These are phyloP conservation scores for Glaucopsyche alexis DNA, from an alignment of 2,888 invertebrate genomes.

Conservation along the genomic window DNA sequence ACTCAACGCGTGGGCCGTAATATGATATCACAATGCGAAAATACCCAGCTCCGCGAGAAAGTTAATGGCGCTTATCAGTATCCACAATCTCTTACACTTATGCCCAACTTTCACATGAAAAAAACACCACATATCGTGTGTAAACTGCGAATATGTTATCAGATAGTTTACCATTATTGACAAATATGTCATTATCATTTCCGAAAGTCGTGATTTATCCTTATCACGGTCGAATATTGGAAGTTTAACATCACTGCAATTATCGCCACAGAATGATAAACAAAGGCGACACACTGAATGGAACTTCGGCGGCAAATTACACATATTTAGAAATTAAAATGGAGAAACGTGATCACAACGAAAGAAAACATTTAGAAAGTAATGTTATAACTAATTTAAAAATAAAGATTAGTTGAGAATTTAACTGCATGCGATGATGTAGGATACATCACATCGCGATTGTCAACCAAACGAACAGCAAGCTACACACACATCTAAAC, in stretches of 20 bases:
- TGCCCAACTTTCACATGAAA: slow-evolving; percentile 79
- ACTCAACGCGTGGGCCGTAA: slow-evolving; percentile 79
- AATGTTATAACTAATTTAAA: slow-evolving; percentile 72
- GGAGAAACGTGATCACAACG: slow-evolving; percentile 73
- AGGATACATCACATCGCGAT: slow-evolving; percentile 80
- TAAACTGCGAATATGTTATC: slow-evolving; percentile 50
- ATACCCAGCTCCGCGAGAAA: slow-evolving; percentile 81
- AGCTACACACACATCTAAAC: slow-evolving; percentile 72
- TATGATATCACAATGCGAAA: slow-evolving; percentile 82
- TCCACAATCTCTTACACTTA: slow-evolving; percentile 78
- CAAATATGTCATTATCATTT: slow-evolving; percentile 88
- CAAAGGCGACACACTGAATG: slow-evolving; percentile 96
- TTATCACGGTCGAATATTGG: slow-evolving; percentile 89
- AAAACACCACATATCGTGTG: slow-evolving; percentile 59
- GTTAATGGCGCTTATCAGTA: slow-evolving; percentile 82
- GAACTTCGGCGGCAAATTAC: slow-evolving; percentile 95
- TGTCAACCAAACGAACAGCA: slow-evolving; percentile 78
- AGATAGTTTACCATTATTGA: slow-evolving; percentile 85
- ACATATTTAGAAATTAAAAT: slow-evolving; percentile 87
- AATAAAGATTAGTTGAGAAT: slow-evolving; percentile 76
- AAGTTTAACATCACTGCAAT: slow-evolving; percentile 86
- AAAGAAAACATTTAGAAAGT: slow-evolving; percentile 79
- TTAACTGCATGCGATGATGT: slow-evolving; percentile 79
- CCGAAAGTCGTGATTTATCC: slow-evolving; percentile 83
- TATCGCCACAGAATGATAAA: slow-evolving; percentile 88